phyloP scores from a whole-genome alignment of 2,888 invertebrate species.

The Priapulus caudatus region DNA sequence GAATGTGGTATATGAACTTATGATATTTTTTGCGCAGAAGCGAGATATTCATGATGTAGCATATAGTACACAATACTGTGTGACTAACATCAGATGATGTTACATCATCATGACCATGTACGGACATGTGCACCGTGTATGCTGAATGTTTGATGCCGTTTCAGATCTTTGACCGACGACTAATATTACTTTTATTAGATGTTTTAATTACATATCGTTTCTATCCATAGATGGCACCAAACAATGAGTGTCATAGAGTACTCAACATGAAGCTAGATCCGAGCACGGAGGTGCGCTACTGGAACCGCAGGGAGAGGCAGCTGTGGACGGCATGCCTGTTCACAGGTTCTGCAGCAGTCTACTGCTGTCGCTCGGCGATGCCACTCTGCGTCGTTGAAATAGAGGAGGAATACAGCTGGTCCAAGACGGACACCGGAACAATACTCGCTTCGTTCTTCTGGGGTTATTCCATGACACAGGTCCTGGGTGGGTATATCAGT shows the following conservation, averaged over 20 bases:
- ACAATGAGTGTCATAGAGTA: too few relatives aligned
- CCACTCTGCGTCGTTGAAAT: slow-evolving; percentile 52
- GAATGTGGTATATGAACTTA: too few relatives aligned
- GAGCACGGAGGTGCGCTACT: too few relatives aligned
- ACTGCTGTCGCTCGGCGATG: slow-evolving; percentile 53
- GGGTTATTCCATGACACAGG: slow-evolving; percentile 55
- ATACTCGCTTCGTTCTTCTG: slow-evolving; percentile 59
- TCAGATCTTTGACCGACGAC: neutral
- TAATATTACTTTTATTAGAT: neutral
- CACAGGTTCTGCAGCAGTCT: slow-evolving; percentile 51
- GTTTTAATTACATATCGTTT: neutral
- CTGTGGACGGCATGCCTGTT: slow-evolving; percentile 50
- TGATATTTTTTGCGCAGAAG: too few relatives aligned
- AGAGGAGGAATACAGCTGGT: slow-evolving; percentile 52
- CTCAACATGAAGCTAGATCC: too few relatives aligned
- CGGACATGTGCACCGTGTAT: neutral
- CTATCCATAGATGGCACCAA: neutral
- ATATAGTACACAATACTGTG: too few relatives aligned
- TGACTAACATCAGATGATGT: too few relatives aligned
- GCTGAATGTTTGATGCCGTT: neutral
- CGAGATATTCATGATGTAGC: too few relatives aligned
- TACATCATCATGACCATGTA: too few relatives aligned
- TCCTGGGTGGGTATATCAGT: slow-evolving; percentile 42
- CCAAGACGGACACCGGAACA: slow-evolving; percentile 56
- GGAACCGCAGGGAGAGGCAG: too few relatives aligned